Conservation (phyloP, 2,888 invertebrate species). For the Rhingia rostrata region DNA sequence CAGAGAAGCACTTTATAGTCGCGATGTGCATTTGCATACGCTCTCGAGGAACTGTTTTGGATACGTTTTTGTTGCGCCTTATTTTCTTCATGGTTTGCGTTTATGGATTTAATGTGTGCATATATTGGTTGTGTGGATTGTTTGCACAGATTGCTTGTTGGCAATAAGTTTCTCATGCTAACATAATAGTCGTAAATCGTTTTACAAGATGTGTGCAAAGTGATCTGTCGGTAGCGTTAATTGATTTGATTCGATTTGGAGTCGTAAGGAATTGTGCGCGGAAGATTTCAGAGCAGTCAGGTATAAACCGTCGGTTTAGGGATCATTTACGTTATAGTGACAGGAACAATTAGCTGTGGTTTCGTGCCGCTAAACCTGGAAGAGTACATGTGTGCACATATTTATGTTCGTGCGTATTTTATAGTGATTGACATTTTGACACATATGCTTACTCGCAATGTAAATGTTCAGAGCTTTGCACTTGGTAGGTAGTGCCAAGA, state of each 20-base stretch:
- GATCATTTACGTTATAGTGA: background rate
- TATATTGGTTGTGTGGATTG: conserved; percentile 17
- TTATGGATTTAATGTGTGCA: conserved; percentile 64
- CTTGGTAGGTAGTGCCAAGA: too few species aligned
- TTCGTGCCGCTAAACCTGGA: background rate
- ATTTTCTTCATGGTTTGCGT: conserved; percentile 55
- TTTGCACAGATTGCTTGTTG: conserved; percentile 53
- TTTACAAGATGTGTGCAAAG: conserved; percentile 48
- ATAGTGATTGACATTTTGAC: too few species aligned
- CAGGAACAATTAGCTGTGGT: too few species aligned
- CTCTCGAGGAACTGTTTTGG: conserved; percentile 23
- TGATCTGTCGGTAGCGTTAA: conserved; percentile 39
- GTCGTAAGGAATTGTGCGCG: background rate
- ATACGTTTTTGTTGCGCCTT: conserved; percentile 23
- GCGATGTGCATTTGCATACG: conserved; percentile 60
- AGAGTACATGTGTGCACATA: too few species aligned
- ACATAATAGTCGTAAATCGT: conserved; percentile 51
- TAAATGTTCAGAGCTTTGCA: too few species aligned
- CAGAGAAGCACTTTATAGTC: conserved; percentile 48
- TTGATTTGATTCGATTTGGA: conserved; percentile 24
- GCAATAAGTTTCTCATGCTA: conserved; percentile 46
- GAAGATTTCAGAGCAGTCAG: background rate
- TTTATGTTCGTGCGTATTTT: too few species aligned
- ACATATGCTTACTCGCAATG: too few species aligned
- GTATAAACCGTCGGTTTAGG: background rate